Percentiles rank a stretch among this genome's conserved stretches.
Conservation (phyloP, 2,888 invertebrate genomes). For the Hipparchia semele region DNA sequence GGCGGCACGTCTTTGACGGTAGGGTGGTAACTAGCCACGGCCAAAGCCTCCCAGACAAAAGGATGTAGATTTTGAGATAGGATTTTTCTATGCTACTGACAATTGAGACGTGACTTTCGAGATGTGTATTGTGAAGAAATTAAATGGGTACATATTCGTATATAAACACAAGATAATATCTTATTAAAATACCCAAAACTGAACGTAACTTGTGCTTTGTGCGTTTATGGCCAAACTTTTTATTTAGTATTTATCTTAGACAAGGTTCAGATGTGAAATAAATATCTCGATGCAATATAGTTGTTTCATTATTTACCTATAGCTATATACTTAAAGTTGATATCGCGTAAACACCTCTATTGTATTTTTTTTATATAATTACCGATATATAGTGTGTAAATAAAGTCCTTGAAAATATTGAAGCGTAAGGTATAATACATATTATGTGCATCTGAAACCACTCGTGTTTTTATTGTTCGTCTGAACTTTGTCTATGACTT, state of each 20-base stretch:
- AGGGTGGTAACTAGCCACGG: too few species aligned
- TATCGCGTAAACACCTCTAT: not conserved
- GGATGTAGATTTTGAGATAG: not conserved
- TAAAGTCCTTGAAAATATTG: too few species aligned
- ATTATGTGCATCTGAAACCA: too few species aligned
- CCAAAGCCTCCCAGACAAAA: not conserved
- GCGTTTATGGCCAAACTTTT: not conserved
- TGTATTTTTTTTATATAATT: not conserved
- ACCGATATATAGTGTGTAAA: not conserved
- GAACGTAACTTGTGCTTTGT: conserved; percentile 13
- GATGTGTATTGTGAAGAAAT: not conserved
- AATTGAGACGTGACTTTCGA: not conserved
- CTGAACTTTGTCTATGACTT: not conserved
- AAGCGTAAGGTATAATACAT: too few species aligned
- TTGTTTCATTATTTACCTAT: not conserved
- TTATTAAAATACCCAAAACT: not conserved
- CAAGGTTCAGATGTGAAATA: not conserved
- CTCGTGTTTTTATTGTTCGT: not conserved
- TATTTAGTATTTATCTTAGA: not conserved
- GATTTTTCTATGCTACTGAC: not conserved
- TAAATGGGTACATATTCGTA: not conserved
- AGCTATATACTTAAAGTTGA: not conserved
- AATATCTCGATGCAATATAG: not conserved
- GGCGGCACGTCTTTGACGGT: too few species aligned
- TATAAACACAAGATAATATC: not conserved